Percentiles rank a stretch among this genome's conserved stretches.
phyloP scores from a whole-genome alignment of 1,140 invertebrate species.

The Papilio machaon region DNA sequence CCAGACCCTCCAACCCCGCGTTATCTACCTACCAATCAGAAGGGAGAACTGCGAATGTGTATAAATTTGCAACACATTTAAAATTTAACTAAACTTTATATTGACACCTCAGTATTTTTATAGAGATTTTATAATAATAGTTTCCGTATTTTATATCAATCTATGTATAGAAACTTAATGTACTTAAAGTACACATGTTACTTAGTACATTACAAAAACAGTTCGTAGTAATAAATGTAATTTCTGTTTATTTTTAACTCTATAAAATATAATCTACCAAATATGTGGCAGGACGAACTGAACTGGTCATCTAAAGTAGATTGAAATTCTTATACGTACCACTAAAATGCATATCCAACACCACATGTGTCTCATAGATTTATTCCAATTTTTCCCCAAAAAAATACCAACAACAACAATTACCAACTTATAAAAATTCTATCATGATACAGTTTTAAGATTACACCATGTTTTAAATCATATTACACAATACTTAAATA shows the following conservation, averaged over 20 bases:
- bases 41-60: slow-evolving; percentile 55
- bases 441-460: neutral
- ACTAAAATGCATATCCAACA: too few relatives aligned
- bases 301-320: too few relatives aligned
- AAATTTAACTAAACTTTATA: neutral
- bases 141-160: too few relatives aligned
- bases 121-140: neutral
- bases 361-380: too few relatives aligned
- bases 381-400: neutral
- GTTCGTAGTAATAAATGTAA: too few relatives aligned
- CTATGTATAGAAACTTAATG: too few relatives aligned
- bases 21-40: slow-evolving; percentile 73
- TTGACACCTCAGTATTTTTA: neutral
- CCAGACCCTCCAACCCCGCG: slow-evolving; percentile 51
- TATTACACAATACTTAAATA: slow-evolving; percentile 13
- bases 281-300: too few relatives aligned
- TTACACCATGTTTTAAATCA: slow-evolving; percentile 24
- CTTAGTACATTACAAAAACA: too few relatives aligned
- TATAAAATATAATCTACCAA: too few relatives aligned
- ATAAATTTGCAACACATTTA: slow-evolving; percentile 55
- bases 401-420: neutral
- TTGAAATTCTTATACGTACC: too few relatives aligned
- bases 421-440: neutral
- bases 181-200: too few relatives aligned
- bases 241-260: too few relatives aligned